Evolutionary conservation across 2,797 vertebrate species (phyloP).

Genomic region (Bucorvus abyssinicus): DNA sequence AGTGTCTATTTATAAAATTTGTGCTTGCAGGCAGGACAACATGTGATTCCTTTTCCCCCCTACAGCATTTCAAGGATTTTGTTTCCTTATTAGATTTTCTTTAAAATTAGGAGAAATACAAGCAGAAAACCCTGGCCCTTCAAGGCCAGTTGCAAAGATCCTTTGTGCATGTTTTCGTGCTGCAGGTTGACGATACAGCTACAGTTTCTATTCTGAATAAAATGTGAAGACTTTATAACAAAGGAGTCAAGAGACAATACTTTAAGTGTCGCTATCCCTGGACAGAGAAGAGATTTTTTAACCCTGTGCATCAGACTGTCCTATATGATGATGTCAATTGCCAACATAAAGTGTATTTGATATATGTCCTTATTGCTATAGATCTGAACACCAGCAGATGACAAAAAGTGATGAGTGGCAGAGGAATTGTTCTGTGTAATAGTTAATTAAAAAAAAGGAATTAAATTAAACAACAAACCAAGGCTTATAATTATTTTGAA

Average conservation of each 20-base stretch:
- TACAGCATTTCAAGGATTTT: constrained; percentile 48
- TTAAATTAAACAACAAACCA: background rate
- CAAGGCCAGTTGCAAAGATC: background rate
- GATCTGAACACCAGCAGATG: background rate
- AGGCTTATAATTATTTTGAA: background rate
- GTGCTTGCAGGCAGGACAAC: constrained; percentile 35
- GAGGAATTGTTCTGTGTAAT: background rate
- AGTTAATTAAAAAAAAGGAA: background rate
- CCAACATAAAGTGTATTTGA: background rate
- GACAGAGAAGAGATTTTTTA: background rate
- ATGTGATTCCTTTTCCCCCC: background rate
- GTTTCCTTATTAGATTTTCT: constrained; percentile 55
- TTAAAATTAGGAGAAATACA: constrained; percentile 26
- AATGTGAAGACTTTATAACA: background rate
- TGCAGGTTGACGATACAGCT: background rate
- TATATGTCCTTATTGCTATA: background rate
- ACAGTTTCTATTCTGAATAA: background rate
- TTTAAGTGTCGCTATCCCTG: background rate
- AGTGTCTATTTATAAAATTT: constrained; percentile 58
- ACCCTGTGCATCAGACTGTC: background rate
- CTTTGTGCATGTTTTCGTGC: constrained; percentile 12
- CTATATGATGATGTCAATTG: background rate
- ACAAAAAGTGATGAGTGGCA: background rate
- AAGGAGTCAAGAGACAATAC: background rate
- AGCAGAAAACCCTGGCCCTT: background rate